These are phyloP conservation scores for Pteria penguin DNA, from an alignment of 2,888 invertebrate genomes.

Conservation along the genomic window DNA sequence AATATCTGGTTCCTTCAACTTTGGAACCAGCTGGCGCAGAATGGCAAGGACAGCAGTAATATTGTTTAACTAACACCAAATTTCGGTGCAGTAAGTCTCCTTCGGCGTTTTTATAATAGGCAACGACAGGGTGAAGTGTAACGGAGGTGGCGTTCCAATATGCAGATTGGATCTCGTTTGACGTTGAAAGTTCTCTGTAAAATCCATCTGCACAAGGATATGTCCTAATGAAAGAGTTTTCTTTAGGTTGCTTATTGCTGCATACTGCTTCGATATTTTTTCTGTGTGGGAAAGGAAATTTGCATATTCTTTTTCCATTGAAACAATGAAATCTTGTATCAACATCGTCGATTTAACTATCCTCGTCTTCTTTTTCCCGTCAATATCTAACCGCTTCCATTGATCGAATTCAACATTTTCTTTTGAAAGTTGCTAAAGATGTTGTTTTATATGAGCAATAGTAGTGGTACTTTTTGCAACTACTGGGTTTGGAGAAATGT, in stretches of 20 bases:
- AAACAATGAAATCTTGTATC: slow-evolving; percentile 24
- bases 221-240: slow-evolving; percentile 27
- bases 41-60: slow-evolving; percentile 32
- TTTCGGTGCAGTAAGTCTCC: slow-evolving; percentile 18
- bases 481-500: slow-evolving; percentile 40
- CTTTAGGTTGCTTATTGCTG: slow-evolving; percentile 37
- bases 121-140: slow-evolving; percentile 39
- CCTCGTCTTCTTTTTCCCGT: slow-evolving; percentile 45
- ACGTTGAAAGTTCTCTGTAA: slow-evolving; percentile 49
- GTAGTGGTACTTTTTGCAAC: slow-evolving; percentile 8
- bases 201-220: slow-evolving; percentile 48
- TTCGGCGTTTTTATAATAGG: slow-evolving; percentile 5
- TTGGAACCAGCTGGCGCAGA: slow-evolving; percentile 23
- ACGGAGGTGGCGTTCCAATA: slow-evolving; percentile 42
- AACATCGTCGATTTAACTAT: slow-evolving; percentile 27
- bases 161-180: slow-evolving; percentile 38
- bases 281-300: slow-evolving; percentile 32
- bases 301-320: slow-evolving; percentile 25
- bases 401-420: slow-evolving; percentile 29
- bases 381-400: slow-evolving; percentile 39
- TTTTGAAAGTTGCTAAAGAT: slow-evolving; percentile 1
- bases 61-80: slow-evolving; percentile 37
- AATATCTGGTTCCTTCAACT: slow-evolving; percentile 21
- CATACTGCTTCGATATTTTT: slow-evolving; percentile 35
- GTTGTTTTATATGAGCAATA: slow-evolving; percentile 17